Conservation (phyloP, 23 tunicate species). For the Trididemnum miniatum region DNA sequence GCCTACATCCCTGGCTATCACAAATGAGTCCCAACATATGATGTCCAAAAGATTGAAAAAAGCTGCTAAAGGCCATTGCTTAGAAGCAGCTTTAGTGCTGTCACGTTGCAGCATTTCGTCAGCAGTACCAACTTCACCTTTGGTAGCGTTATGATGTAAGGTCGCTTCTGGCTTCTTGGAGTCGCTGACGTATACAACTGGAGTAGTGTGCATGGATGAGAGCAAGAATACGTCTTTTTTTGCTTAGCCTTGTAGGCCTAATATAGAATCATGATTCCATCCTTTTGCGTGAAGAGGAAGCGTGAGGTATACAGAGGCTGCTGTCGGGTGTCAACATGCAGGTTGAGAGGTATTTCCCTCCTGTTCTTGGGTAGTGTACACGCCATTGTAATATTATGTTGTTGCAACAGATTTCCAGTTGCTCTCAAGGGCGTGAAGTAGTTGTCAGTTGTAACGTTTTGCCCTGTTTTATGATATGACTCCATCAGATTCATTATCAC, state of each 20-base stretch:
- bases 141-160: slow-evolving; percentile 15
- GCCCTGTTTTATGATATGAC: slow-evolving; percentile 21
- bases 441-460: slow-evolving; percentile 33
- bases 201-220: slow-evolving; percentile 29
- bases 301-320: slow-evolving; percentile 28
- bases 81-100: slow-evolving; percentile 39
- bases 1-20: slow-evolving; percentile 32
- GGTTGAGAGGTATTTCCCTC: slow-evolving; percentile 13
- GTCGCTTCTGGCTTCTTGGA: slow-evolving; percentile 30
- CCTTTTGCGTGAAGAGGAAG: slow-evolving; percentile 18
- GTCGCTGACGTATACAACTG: slow-evolving; percentile 1
- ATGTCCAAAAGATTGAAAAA: slow-evolving; percentile 35
- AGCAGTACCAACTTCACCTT: slow-evolving; percentile 31
- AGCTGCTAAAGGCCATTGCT: slow-evolving; percentile 36
- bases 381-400: slow-evolving; percentile 24
- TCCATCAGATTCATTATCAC: slow-evolving; percentile 22
- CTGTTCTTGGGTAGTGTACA: slow-evolving; percentile 9
- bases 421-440: slow-evolving; percentile 13
- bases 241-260: not conserved
- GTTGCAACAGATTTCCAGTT: slow-evolving; percentile 21
- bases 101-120: slow-evolving; percentile 19
- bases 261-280: not conserved
- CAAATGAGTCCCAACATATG: slow-evolving; percentile 27
- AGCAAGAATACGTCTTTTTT: slow-evolving; percentile 11
- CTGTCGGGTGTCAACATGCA: slow-evolving; percentile 20